These are phyloP conservation scores for Drosophila ironensis DNA, from an alignment of 1,140 invertebrate species.

Conservation along the genomic window DNA sequence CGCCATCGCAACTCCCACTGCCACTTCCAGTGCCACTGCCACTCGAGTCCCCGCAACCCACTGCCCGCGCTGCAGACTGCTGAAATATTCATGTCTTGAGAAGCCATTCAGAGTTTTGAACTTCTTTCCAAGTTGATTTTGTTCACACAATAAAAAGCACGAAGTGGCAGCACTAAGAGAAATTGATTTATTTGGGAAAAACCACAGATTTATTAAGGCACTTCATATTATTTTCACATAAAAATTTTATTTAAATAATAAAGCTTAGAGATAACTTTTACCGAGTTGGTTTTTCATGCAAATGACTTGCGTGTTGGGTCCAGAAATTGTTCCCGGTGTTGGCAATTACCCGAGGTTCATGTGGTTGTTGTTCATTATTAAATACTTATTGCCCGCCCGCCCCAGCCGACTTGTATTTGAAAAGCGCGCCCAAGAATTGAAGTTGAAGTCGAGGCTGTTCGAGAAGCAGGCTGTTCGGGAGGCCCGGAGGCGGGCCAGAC, in stretches of 20 bases:
- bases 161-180: conserved; percentile 19
- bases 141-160: conserved; percentile 77
- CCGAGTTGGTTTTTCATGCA: no score
- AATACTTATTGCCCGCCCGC: conserved; percentile 66
- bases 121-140: conserved; percentile 52
- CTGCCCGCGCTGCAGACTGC: conserved; percentile 8
- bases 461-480: background rate
- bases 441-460: conserved; percentile 23
- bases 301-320: no score
- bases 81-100: conserved; percentile 65
- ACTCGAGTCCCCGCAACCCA: background rate
- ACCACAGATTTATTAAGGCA: background rate
- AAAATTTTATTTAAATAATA: no score
- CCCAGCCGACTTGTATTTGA: conserved; percentile 58
- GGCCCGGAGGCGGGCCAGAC: conserved; percentile 34
- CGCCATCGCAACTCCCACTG: background rate
- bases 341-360: conserved; percentile 51
- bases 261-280: no score
- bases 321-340: conserved; percentile 23
- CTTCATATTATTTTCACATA: no score
- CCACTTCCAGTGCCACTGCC: background rate
- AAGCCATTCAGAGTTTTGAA: conserved; percentile 75
- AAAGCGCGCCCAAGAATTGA: conserved; percentile 68
- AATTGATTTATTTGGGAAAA: background rate
- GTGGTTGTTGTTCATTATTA: conserved; percentile 63